Percentiles rank a stretch among this genome's conserved stretches.
Conservation (phyloP, 2,113 vertebrate genomes). For the Rhynchomys soricoides region DNA sequence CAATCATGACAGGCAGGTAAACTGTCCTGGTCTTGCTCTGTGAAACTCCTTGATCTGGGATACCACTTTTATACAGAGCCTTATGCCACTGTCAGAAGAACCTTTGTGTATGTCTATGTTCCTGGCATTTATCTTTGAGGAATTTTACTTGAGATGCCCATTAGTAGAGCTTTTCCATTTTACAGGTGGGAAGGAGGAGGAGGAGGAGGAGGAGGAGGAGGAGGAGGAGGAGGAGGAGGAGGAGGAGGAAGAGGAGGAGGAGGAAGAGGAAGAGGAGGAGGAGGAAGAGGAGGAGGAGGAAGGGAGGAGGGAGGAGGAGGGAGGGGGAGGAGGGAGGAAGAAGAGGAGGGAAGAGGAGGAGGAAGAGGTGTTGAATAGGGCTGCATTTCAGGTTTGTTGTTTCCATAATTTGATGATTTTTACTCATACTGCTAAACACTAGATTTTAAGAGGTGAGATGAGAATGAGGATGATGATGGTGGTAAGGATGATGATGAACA, state of each 20-base stretch:
- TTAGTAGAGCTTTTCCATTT: neutral
- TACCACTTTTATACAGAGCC: neutral
- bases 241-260: too few relatives aligned
- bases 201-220: fast-evolving
- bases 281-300: neutral
- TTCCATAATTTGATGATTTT: neutral
- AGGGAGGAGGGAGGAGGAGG: neutral
- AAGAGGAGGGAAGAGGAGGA: too few relatives aligned
- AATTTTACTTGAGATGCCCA: neutral
- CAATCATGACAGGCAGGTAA: neutral
- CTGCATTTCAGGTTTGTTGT: too few relatives aligned
- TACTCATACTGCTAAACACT: neutral
- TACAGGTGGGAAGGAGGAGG: neutral
- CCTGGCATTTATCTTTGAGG: neutral
- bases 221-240: neutral
- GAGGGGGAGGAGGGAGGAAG: fast-evolving
- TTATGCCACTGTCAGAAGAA: too few relatives aligned
- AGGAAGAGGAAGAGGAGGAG: too few relatives aligned
- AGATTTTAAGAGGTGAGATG: neutral
- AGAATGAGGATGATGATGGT: neutral
- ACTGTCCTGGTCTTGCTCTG: slow-evolving; percentile 78
- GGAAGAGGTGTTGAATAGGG: neutral
- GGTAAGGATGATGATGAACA: neutral
- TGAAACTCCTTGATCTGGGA: slow-evolving; percentile 46
- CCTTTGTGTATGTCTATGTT: fast-evolving